Evolutionary conservation across 2,113 vertebrate species (phyloP), one percentile per base, ranked within the genome.

Genomic region (Ciconia stormi): DNA sequence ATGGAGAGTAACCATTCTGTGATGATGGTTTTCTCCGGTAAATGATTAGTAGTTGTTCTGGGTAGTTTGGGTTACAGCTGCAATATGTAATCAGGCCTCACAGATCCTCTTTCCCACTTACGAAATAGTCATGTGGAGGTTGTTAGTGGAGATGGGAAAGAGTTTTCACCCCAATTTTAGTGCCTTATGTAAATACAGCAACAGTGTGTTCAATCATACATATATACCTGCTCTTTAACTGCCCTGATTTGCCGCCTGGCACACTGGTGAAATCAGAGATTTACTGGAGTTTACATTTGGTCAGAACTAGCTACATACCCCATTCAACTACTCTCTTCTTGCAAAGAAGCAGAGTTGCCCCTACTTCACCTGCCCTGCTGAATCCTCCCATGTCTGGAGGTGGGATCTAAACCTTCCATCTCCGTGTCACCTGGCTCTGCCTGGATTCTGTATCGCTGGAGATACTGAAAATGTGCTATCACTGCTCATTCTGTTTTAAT

Each of bases 381-480:
- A 71, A 59, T 79, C 61, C 61, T 74, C 21, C 44, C 0, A 0
- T 0, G 3, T 38, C 71, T 66, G n/a, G n/a, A 38, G 55, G 29
- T 50, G n/a, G 22, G 13, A 46, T 62, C 40, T 73, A 42, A 71
- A 69, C 34, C 10, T 88, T 72, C 22, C 46, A 20, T 67, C 18
- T 71, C 26, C 1, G 0, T 36, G 71, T 79, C n/a, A n/a, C 40
- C 17, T 73, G 36, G 13, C 47, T 89, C 47, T 40, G 38, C 30
- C 40, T 76, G 65, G 29, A 50, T 91, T 93, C 80, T 67, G 25
- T 59, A 26, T 74, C 13, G 1, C 34, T 56, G 30, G 69, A 82
- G 47, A 21, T 11, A 38, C 4, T 59, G 82, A 70, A 89, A 91
- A 49, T 40, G 23, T 63, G 27, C 73, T 67, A 6, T 52, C 12